A percentile compares a stretch with the other conserved stretches of the same genome.
Conservation (phyloP, 2,888 invertebrate species). For the Amblyteles armatorius region DNA sequence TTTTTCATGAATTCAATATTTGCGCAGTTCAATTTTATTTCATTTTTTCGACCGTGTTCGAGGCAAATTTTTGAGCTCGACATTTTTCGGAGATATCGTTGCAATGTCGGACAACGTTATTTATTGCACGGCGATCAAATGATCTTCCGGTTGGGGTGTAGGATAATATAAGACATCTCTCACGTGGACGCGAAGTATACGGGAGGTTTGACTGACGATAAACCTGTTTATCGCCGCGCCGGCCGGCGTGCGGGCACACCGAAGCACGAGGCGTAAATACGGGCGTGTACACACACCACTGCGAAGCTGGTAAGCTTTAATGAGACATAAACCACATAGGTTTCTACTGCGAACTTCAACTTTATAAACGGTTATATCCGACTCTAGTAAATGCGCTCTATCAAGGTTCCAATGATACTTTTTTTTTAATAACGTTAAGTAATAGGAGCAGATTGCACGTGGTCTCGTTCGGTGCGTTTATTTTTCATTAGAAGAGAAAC, state of each 20-base stretch:
- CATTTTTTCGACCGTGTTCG: background rate
- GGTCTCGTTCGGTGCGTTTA: background rate
- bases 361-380: constrained; percentile 29
- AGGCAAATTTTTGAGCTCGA: background rate
- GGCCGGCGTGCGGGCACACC: constrained; percentile 54
- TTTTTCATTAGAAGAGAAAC: background rate
- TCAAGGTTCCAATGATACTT: constrained; percentile 12
- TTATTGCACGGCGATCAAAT: constrained; percentile 29
- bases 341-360: constrained; percentile 51
- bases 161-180: constrained; percentile 43
- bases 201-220: constrained; percentile 65
- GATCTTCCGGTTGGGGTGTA: constrained; percentile 20
- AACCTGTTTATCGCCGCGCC: constrained; percentile 67
- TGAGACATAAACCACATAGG: constrained; percentile 63
- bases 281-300: constrained; percentile 11
- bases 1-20: background rate
- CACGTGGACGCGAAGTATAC: constrained; percentile 41
- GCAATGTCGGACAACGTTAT: background rate
- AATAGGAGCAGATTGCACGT: background rate
- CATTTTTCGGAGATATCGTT: background rate
- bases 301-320: constrained; percentile 52
- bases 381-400: constrained; percentile 17
- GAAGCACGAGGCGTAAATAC: constrained; percentile 49
- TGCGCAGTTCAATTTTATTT: background rate
- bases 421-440: constrained; percentile 1